Base-by-base conservation (phyloP, 2,113 vertebrate genomes). In the Bubalus kerabau region DNA sequence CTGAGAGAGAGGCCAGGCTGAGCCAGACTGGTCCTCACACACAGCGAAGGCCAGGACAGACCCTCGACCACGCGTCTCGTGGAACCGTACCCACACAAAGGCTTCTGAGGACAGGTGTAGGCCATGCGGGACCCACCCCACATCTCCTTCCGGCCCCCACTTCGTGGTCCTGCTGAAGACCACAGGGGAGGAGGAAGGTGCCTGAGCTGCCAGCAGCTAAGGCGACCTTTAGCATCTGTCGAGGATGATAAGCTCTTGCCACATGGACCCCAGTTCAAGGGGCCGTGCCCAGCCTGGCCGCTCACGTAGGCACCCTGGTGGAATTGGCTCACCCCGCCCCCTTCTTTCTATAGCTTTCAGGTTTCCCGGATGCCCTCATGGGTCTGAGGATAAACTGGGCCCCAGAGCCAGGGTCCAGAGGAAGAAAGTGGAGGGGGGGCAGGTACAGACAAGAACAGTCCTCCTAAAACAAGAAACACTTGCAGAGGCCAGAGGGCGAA, bases 41-140 rank as follows among this genome's bases (percentile, higher is more conserved):
- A 0, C 9, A 80, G 21, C 1, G 30, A 28, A 46, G 26, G 64
- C 21, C 32, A 13, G 78, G 48, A 16, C 2, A 30, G 84, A 6
- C 56, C 7, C 28, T 1, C 5, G 6, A 21, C n/a, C 43, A 0
- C 4, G 2, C 24, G 3, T 21, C 11, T 10, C 0, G 13, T 26
- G 30, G 40, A 26, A 40, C 8, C 6, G 5, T 13, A 28, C 23
- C 15, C 2, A 3, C 30, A 6, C 1, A 40, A 23, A 28, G 26
- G 21, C 59, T 36, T 10, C 2, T 32, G 3, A 1, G 32, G 30
- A 43, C 91, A 23, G 24, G 48, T 1, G 0, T 0, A 6, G 50
- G 30, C 26, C 2, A 28, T 0, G 1, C 52, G 46, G 46, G 76
- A 11, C 30, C 76, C 1, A 9, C 15, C 26, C 71, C 46, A 1